Evolutionary conservation across 2,888 invertebrate species (phyloP).

Genomic region (Ornithoptera alexandrae): DNA sequence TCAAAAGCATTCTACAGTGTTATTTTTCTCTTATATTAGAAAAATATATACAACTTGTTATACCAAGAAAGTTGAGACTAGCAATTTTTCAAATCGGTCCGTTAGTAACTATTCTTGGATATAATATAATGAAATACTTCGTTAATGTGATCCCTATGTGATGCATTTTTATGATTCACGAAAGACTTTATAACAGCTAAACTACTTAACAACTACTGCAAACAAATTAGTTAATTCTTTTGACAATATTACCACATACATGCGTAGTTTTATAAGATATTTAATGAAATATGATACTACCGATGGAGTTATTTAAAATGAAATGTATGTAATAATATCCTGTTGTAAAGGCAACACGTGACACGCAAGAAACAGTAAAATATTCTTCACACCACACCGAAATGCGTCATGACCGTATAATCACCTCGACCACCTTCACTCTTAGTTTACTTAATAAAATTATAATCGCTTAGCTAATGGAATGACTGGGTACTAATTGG

Average conservation of each 20-base stretch:
- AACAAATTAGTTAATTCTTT: slow-evolving; percentile 51
- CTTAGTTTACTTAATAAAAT: neutral
- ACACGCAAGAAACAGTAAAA: slow-evolving; percentile 49
- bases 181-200: slow-evolving; percentile 40
- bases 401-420: slow-evolving; percentile 28
- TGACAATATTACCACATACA: slow-evolving; percentile 55
- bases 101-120: slow-evolving; percentile 27
- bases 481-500: neutral
- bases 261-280: slow-evolving; percentile 40
- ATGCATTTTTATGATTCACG: slow-evolving; percentile 31
- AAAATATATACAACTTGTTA: neutral
- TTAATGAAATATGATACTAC: neutral
- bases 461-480: neutral
- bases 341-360: slow-evolving; percentile 45
- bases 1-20: slow-evolving; percentile 11
- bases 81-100: slow-evolving; percentile 66
- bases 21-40: neutral
- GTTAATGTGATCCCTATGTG: slow-evolving; percentile 21
- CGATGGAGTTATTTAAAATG: slow-evolving; percentile 34
- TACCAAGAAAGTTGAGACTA: slow-evolving; percentile 63
- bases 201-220: slow-evolving; percentile 57
- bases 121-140: slow-evolving; percentile 16
- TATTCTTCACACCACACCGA: slow-evolving; percentile 43
- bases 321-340: slow-evolving; percentile 62
- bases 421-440: neutral